Evolutionary conservation across 1,140 invertebrate species (phyloP).

Genomic region (Heliconius eleuchia): DNA sequence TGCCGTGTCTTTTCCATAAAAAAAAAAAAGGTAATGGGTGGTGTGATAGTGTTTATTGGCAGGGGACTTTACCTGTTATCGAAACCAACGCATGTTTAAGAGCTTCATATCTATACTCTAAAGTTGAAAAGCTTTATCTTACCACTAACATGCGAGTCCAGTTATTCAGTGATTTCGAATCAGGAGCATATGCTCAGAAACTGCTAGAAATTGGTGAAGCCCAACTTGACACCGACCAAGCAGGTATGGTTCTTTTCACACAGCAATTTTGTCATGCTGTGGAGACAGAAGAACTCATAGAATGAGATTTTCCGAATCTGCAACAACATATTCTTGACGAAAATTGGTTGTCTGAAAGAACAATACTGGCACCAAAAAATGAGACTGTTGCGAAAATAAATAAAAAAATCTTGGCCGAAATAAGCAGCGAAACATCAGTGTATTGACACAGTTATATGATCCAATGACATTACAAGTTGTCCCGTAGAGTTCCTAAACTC

Average conservation of each 20-base stretch:
- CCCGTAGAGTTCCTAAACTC: too few species aligned
- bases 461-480: too few species aligned
- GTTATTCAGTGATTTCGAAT: conserved; percentile 42
- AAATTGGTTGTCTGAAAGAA: conserved; percentile 51
- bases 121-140: conserved; percentile 45
- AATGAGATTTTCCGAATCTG: conserved; percentile 44
- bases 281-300: conserved; percentile 43
- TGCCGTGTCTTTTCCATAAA: too few species aligned
- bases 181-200: conserved; percentile 43
- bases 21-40: too few species aligned
- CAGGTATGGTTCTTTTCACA: conserved; percentile 45
- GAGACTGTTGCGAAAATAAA: conserved; percentile 49
- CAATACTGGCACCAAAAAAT: conserved; percentile 52
- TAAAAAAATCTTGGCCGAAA: conserved; percentile 38
- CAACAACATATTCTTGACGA: conserved; percentile 45
- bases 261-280: conserved; percentile 47
- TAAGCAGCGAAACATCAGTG: too few species aligned
- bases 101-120: conserved; percentile 43
- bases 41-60: too few species aligned
- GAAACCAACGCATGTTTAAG: conserved; percentile 51
- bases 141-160: conserved; percentile 48
- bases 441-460: too few species aligned
- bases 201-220: conserved; percentile 48
- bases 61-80: too few species aligned
- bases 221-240: conserved; percentile 39